Conservation (phyloP, 2,888 invertebrate species). For the Synergus japonicus region DNA sequence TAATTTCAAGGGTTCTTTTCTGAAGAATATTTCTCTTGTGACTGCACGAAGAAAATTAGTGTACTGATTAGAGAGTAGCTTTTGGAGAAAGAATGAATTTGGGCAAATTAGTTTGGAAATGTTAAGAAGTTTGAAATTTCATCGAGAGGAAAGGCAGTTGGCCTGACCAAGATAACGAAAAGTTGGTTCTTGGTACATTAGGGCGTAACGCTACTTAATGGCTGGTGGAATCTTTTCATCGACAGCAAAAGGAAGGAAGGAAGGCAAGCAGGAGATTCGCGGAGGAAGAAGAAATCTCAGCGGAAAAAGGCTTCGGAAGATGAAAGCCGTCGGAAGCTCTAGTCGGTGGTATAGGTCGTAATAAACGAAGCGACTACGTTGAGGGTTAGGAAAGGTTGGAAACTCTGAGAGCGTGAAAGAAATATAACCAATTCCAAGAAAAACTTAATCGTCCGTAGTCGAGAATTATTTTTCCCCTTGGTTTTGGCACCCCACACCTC, state of each 20-base stretch:
- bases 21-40: neutral
- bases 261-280: neutral
- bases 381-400: conserved; percentile 14
- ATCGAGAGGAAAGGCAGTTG: conserved; percentile 7
- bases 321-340: conserved; percentile 26
- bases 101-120: conserved; percentile 31
- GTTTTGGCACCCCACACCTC: conserved; percentile 4
- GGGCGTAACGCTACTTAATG: conserved; percentile 33
- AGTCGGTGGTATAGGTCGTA: conserved; percentile 3
- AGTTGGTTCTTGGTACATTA: conserved; percentile 19
- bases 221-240: conserved; percentile 38
- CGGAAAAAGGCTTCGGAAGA: conserved; percentile 34
- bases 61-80: conserved; percentile 7
- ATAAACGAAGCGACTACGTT: conserved; percentile 24
- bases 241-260: conserved; percentile 38
- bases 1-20: neutral
- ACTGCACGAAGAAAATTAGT: neutral
- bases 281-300: conserved; percentile 30
- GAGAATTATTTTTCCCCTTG: conserved; percentile 58
- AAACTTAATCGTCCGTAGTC: conserved; percentile 56
- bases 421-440: conserved; percentile 49
- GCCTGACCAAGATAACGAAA: conserved; percentile 32
- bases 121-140: conserved; percentile 14
- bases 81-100: conserved; percentile 11
- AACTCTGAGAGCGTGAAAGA: conserved; percentile 19